Evolutionary conservation across 2,113 vertebrate genomes (phyloP).

Genomic region (Triplophysa dalaica): DNA sequence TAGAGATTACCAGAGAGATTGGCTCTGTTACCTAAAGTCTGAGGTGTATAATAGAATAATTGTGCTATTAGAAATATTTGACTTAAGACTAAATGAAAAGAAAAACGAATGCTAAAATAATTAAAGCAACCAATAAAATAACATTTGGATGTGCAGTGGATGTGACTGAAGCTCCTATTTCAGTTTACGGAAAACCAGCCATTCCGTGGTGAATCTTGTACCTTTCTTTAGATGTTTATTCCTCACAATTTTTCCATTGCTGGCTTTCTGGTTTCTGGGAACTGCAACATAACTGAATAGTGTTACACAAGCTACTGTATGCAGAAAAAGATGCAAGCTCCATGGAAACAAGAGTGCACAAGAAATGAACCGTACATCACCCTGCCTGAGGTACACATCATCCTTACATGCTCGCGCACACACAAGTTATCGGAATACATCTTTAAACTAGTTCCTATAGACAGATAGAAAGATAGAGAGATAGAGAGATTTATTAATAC

Average conservation of each 20-base stretch:
- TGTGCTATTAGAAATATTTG: no score
- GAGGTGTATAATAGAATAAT: no score
- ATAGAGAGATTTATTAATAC: no score
- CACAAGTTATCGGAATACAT: neutral
- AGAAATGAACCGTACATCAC: constrained; percentile 24
- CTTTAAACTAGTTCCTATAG: neutral
- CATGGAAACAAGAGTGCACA: constrained; percentile 37
- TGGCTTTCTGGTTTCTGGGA: neutral
- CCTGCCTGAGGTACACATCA: neutral
- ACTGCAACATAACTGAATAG: neutral
- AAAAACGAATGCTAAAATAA: no score
- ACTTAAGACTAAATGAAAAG: no score
- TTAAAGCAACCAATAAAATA: no score
- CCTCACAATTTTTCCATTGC: neutral
- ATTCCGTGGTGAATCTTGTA: neutral
- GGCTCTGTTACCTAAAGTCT: no score
- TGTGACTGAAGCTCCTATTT: neutral
- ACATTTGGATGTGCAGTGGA: no score
- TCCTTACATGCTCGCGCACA: neutral
- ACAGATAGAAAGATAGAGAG: no score
- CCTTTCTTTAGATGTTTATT: neutral
- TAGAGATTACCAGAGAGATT: neutral
- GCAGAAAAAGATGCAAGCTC: constrained; percentile 24
- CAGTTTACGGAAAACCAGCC: neutral
- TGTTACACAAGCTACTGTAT: neutral